Base-by-base conservation (phyloP, 2,797 vertebrate genomes). In the Hylomyscus alleni region DNA sequence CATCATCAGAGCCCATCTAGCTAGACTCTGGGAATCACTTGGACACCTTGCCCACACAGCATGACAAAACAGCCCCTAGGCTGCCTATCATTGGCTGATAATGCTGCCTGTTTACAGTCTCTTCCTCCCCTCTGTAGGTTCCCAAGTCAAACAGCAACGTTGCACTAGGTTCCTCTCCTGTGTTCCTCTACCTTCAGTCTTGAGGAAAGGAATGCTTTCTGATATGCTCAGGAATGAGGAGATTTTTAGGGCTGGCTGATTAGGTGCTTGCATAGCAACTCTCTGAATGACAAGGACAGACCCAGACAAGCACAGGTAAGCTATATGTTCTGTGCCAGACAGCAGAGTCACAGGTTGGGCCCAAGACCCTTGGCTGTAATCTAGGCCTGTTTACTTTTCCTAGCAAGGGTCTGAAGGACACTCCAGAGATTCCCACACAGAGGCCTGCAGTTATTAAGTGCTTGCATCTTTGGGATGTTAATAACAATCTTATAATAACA, bases 191-290 rank as follows among this genome's bases (percentile, higher is more conserved):
- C 3, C 14, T 26, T 54, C 3, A 26, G 9, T 60, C 9, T 50
- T 89, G 75, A 86, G 50, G 90, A 93, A 56, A 69, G 93, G 44
- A 91, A 56, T 34, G 62, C 54, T 8, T 80, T 77, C 62, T 52
- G 47, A 75, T 58, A 13, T 22, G 73, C 4, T 3, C 12, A 44
- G 15, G 15, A 82, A 72, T 37, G 78, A 37, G 73, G 82, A 65
- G 86, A 76, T 81, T 72, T 85, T n/a, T 17, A 50, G 78, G 78
- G 47, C 20, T 73, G 86, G 60, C 26, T 67, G 82, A 56, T 26
- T 50, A 52, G 8, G 34, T 37, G 67, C 77, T 65, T 31, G 82
- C 40, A 80, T 0, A 75, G 9, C 31, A 80, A 11, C 19, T 3
- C 12, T 1, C 34, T 69, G 34, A 44, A 3, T 1, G 34, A n/a